phyloP scores from a whole-genome alignment of 2,888 invertebrate genomes.

The Iphiclides podalirius region DNA sequence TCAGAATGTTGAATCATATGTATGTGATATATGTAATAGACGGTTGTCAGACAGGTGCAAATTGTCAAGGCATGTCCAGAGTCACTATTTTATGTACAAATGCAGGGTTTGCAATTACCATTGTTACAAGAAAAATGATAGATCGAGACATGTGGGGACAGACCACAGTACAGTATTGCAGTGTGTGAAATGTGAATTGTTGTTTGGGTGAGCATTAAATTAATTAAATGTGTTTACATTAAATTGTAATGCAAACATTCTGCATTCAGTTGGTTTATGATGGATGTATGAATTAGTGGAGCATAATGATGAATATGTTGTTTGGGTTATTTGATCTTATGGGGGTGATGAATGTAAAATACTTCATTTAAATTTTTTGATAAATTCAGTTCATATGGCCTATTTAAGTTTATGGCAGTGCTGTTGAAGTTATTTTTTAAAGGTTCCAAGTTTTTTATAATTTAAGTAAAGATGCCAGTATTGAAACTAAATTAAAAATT shows the following conservation, averaged over 20 bases:
- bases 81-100: constrained; percentile 32
- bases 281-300: too few relatives aligned
- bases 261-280: too few relatives aligned
- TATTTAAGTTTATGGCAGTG: too few relatives aligned
- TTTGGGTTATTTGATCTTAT: too few relatives aligned
- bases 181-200: constrained; percentile 40
- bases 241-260: neutral
- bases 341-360: too few relatives aligned
- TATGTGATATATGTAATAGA: constrained; percentile 38
- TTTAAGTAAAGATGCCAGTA: too few relatives aligned
- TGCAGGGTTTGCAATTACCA: constrained; percentile 36
- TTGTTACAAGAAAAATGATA: constrained; percentile 23
- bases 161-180: constrained; percentile 35
- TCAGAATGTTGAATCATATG: constrained; percentile 27
- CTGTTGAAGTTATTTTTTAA: too few relatives aligned
- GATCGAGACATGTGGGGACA: constrained; percentile 25
- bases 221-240: neutral
- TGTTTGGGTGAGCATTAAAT: constrained; percentile 43
- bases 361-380: neutral
- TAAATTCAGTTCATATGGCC: too few relatives aligned
- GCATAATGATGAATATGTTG: too few relatives aligned
- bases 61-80: constrained; percentile 30
- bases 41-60: constrained; percentile 23
- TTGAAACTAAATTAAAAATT: too few relatives aligned
- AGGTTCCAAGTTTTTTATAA: too few relatives aligned